Conservation (phyloP, 2,888 invertebrate genomes). For the Polydesmus complanatus region DNA sequence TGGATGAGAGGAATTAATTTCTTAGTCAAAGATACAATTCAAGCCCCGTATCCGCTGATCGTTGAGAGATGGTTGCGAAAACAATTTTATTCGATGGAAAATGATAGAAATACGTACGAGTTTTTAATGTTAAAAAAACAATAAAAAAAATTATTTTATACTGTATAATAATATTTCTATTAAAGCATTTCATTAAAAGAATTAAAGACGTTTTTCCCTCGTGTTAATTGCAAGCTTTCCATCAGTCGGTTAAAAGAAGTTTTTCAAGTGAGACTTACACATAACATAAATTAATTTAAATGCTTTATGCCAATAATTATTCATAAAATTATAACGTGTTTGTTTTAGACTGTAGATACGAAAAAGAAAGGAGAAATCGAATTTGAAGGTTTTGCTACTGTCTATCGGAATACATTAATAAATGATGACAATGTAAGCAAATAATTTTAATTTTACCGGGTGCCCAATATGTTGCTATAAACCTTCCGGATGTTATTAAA, state of each 20-base stretch:
- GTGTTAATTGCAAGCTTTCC: slow-evolving; percentile 78
- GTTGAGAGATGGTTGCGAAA: slow-evolving; percentile 83
- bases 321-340: slow-evolving; percentile 25
- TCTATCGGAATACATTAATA: slow-evolving; percentile 74
- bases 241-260: slow-evolving; percentile 64
- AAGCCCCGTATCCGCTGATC: slow-evolving; percentile 70
- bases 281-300: background rate
- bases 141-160: no score
- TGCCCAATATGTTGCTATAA: no score
- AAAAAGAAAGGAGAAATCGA: slow-evolving; percentile 63
- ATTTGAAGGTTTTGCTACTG: slow-evolving; percentile 72
- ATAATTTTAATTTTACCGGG: background rate
- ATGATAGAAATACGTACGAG: slow-evolving; percentile 54
- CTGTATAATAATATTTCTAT: background rate
- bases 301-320: background rate
- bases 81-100: slow-evolving; percentile 84
- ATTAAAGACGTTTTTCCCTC: slow-evolving; percentile 73
- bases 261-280: slow-evolving; percentile 30
- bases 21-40: slow-evolving; percentile 64
- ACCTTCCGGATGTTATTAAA: no score
- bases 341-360: slow-evolving; percentile 71
- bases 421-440: slow-evolving; percentile 62
- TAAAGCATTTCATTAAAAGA: slow-evolving; percentile 63
- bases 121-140: no score
- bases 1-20: slow-evolving; percentile 74